Conservation (phyloP, 35 echinoderm and acorn worm species). For the Amphiura filiformis region DNA sequence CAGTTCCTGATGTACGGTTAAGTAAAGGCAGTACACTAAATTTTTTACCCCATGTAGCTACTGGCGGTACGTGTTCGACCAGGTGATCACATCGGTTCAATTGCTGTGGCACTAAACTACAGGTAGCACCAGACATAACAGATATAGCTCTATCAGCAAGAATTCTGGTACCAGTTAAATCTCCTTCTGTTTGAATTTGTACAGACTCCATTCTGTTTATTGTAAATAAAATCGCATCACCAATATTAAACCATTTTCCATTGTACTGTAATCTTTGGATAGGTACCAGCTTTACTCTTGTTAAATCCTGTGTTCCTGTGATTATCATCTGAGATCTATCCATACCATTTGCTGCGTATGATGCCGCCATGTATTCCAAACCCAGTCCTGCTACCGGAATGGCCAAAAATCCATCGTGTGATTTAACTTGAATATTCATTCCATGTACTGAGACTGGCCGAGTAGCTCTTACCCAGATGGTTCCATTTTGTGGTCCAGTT, state of each 20-base stretch:
- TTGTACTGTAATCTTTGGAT: constrained; percentile 23
- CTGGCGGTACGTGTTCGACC: constrained; percentile 79
- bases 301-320: constrained; percentile 52
- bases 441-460: constrained; percentile 57
- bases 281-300: constrained; percentile 50
- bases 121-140: constrained; percentile 63
- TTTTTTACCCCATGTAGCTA: constrained; percentile 58
- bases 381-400: constrained; percentile 74
- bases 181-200: constrained; percentile 56
- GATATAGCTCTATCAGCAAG: constrained; percentile 55
- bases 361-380: constrained; percentile 67
- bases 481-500: constrained; percentile 68
- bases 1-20: constrained; percentile 63
- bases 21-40: constrained; percentile 73
- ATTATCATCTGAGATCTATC: constrained; percentile 69
- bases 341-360: constrained; percentile 47
- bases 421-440: constrained; percentile 53
- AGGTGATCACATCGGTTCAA: constrained; percentile 82
- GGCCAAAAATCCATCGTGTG: constrained; percentile 69
- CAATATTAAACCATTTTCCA: constrained; percentile 34
- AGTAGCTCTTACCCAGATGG: constrained; percentile 41
- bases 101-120: constrained; percentile 50
- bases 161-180: constrained; percentile 73
- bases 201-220: constrained; percentile 53
- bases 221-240: constrained; percentile 48